Evolutionary conservation across 2,113 vertebrate genomes (phyloP).

Genomic region (Delphinapterus leucas): DNA sequence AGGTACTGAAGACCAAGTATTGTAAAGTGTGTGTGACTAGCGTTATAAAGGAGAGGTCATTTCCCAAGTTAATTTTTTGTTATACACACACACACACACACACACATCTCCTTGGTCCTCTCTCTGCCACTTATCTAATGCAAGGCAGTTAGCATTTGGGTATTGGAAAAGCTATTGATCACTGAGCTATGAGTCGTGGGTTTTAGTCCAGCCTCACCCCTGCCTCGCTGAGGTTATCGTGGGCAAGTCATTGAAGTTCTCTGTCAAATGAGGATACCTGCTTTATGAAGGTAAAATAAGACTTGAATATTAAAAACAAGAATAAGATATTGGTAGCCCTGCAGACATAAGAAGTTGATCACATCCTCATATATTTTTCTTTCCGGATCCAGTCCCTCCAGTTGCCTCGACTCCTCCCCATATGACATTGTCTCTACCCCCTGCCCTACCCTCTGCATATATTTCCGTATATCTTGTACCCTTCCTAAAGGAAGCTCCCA

Average conservation of each 20-base stretch:
- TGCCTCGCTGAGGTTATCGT: background rate
- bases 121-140: background rate
- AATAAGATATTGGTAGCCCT: background rate
- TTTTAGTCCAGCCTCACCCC: background rate
- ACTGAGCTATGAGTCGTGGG: background rate
- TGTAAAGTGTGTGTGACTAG: background rate
- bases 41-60: background rate
- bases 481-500: background rate
- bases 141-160: background rate
- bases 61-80: conserved; percentile 22
- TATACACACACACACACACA: background rate
- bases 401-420: background rate
- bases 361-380: background rate
- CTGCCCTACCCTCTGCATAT: background rate
- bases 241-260: background rate
- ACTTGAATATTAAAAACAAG: background rate
- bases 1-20: background rate
- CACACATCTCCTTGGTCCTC: background rate
- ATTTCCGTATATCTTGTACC: background rate
- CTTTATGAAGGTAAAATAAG: background rate
- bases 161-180: background rate
- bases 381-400: background rate
- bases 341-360: background rate
- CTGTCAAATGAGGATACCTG: background rate
- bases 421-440: background rate